Evolutionary conservation across 2,888 invertebrate species (phyloP).

Genomic region (Liopterus haemorrhoidalis): DNA sequence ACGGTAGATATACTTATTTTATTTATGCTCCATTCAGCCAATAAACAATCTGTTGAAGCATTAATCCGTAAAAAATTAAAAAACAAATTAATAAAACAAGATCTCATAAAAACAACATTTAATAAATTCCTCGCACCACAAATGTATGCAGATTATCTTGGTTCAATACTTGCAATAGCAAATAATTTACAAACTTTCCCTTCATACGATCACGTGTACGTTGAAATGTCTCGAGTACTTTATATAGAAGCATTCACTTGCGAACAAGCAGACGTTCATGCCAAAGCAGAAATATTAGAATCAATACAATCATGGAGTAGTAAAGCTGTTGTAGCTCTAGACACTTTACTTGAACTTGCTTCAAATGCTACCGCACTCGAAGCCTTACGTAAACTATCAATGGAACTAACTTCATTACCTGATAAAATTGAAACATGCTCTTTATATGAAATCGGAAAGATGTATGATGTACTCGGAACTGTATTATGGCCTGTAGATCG

Average conservation of each 20-base stretch:
- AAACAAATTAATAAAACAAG: conserved; percentile 53
- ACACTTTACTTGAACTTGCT: conserved; percentile 37
- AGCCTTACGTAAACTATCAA: conserved; percentile 53
- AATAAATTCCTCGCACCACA: conserved; percentile 48
- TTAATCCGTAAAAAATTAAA: conserved; percentile 59
- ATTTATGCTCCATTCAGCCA: conserved; percentile 57
- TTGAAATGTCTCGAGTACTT: conserved; percentile 45
- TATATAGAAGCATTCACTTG: too few species aligned
- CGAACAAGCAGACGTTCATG: too few species aligned
- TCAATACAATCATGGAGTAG: conserved; percentile 39
- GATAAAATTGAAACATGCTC: conserved; percentile 71
- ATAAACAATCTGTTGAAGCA: conserved; percentile 56
- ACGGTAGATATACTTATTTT: conserved; percentile 64
- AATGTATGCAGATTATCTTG: conserved; percentile 51
- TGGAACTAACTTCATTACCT: conserved; percentile 59
- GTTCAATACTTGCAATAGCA: conserved; percentile 52
- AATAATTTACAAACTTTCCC: conserved; percentile 45
- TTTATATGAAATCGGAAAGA: conserved; percentile 64
- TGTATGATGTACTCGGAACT: conserved; percentile 72
- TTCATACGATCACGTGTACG: conserved; percentile 46
- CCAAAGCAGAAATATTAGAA: conserved; percentile 43
- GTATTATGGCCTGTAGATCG: conserved; percentile 60
- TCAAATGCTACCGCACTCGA: conserved; percentile 44
- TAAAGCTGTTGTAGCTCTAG: conserved; percentile 19
- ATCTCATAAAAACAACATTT: conserved; percentile 53